Evolutionary conservation across 2,888 invertebrate species (phyloP), one percentile per base, ranked within the genome.

Genomic region (Idaea straminata): DNA sequence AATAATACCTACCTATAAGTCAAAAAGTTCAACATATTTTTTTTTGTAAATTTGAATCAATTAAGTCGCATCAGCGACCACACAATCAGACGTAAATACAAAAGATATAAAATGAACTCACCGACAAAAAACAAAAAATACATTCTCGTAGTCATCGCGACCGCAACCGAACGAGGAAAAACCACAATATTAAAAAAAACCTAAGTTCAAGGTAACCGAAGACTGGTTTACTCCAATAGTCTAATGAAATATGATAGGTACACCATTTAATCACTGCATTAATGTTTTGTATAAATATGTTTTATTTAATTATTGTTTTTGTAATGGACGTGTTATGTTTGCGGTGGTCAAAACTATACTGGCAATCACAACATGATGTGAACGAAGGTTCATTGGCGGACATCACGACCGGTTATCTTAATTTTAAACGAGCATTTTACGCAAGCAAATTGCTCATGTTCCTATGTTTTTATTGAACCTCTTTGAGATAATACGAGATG

Each of bases 111-210:
- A 74, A 73, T 61, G 68, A 80, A 88, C 91, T 92, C 72, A 92
- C 91, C 91, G 68, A 85, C 78, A 84, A 88, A 86, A 80, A 89
- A 76, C 69, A 85, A 71, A 69, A 84, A 77, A 77, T 73, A 81
- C 73, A 85, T 78, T 75, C 76, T 78, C 65, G 79, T 74, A 82
- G 77, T 78, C 91, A 91, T 92, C 82, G 78, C 77, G 76, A 74
- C 74, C 77, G 75, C 72, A 69, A 70, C 0, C 75, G 72, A 74
- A 83, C 77, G 71, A 82, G 87, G 86, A 87, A 88, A 87, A 88
- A 77, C 76, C 79, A 80, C 79, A 69, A 73, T 47, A 74, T 73
- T 72, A 83, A 77, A 77, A 74, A 76, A 66, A 72, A 68, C 71
- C 62, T 71, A 72, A 72, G 77, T 80, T 85, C 84, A 86, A 86